Conservation (phyloP, 2,888 invertebrate species). For the Agrotis clavis region DNA sequence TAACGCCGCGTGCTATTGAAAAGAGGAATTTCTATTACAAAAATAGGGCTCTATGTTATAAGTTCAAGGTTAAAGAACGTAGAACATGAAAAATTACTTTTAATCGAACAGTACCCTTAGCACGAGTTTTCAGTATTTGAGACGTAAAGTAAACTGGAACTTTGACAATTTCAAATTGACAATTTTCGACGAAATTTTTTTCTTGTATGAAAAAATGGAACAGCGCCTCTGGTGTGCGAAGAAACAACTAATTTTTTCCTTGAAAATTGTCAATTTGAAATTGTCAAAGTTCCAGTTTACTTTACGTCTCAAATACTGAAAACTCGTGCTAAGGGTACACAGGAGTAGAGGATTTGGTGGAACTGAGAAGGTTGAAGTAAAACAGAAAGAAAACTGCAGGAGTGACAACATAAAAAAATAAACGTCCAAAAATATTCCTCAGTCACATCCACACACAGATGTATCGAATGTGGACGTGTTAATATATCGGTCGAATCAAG, state of each 20-base stretch:
- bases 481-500: constrained; percentile 88
- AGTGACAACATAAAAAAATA: background rate
- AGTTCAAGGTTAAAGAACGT: background rate
- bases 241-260: no score
- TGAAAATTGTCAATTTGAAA: no score
- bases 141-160: no score
- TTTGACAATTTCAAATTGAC: no score
- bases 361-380: constrained; percentile 7
- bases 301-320: no score
- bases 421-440: constrained; percentile 27
- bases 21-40: background rate
- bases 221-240: no score
- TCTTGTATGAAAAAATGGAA: no score
- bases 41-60: background rate
- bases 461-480: constrained; percentile 82
- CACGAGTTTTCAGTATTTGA: no score
- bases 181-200: no score
- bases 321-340: no score
- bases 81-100: background rate
- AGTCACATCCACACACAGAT: constrained; percentile 73
- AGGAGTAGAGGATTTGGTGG: background rate
- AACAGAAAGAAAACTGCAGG: background rate
- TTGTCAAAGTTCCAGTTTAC: no score
- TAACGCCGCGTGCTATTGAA: background rate
- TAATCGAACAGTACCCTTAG: background rate